phyloP scores from a whole-genome alignment of 2,113 vertebrate genomes.

The Rhinoptilus africanus region DNA sequence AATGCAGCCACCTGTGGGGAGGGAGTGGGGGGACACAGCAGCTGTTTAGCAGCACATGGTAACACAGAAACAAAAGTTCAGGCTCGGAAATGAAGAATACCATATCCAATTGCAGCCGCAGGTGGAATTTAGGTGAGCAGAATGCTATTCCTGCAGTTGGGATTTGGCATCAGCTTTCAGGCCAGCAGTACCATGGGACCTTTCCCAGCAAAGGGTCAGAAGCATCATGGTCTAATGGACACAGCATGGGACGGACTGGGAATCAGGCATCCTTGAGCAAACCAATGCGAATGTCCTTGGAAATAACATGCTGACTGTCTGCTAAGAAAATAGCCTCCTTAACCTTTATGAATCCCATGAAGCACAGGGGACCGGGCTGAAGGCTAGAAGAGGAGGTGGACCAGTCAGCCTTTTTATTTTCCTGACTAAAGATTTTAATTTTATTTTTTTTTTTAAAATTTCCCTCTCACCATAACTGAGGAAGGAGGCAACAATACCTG shows the following conservation, averaged over 20 bases:
- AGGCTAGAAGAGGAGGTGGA: neutral
- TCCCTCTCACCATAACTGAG: neutral
- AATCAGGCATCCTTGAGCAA: conserved; percentile 12
- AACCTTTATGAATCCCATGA: conserved; percentile 3
- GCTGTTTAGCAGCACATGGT: conserved; percentile 1
- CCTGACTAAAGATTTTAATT: neutral
- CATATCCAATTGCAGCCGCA: conserved; percentile 61
- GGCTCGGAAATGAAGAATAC: conserved; percentile 51
- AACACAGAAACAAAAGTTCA: conserved; percentile 34
- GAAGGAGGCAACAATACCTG: neutral
- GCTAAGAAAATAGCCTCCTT: conserved; percentile 36
- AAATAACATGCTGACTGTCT: conserved; percentile 6
- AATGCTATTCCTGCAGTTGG: neutral
- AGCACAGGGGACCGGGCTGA: neutral
- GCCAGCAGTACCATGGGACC: neutral
- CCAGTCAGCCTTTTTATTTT: neutral
- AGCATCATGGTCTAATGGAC: conserved; percentile 26
- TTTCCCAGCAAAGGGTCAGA: conserved; percentile 47
- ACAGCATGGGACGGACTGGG: conserved; percentile 41
- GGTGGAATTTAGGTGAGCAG: conserved; percentile 66
- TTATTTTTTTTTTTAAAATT: neutral
- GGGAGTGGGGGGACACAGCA: conserved; percentile 7
- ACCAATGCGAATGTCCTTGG: neutral
- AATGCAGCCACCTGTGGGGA: conserved; percentile 49
- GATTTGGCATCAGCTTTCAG: conserved; percentile 47